A percentile compares a stretch with the other conserved stretches of the same genome.
These are phyloP conservation scores for Ciconia stormi DNA, from an alignment of 2,113 vertebrate genomes.

Conservation along the genomic window DNA sequence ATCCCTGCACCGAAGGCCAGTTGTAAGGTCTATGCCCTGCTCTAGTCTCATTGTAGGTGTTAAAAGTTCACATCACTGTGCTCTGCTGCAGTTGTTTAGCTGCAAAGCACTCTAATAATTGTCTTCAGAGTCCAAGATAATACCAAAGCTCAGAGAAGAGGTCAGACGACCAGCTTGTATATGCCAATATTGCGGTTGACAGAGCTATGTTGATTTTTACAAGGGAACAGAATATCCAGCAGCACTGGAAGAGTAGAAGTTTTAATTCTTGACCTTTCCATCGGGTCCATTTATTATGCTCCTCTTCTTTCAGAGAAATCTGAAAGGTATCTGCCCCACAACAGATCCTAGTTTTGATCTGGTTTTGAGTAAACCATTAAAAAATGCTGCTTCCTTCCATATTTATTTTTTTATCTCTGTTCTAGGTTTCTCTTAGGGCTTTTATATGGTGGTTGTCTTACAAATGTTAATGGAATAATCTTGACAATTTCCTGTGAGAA, in stretches of 20 bases:
- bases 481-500: background rate
- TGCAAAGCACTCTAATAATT: background rate
- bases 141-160: background rate
- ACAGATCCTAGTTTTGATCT: background rate
- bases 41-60: background rate
- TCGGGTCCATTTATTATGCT: background rate
- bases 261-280: constrained; percentile 3
- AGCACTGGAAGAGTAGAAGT: background rate
- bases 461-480: background rate
- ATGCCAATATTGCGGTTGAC: background rate
- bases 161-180: background rate
- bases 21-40: background rate
- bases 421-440: background rate
- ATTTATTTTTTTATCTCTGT: background rate
- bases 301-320: background rate
- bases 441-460: background rate
- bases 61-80: background rate
- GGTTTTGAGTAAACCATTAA: background rate
- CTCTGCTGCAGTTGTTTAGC: background rate
- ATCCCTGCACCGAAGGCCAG: background rate
- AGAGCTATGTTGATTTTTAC: constrained; percentile 5
- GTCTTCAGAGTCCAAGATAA: background rate
- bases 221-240: background rate
- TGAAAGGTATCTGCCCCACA: background rate
- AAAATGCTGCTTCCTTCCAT: background rate